Evolutionary conservation across 2,888 invertebrate species (phyloP), one percentile per base, ranked within the genome.

Genomic region (Eupithecia inturbata): DNA sequence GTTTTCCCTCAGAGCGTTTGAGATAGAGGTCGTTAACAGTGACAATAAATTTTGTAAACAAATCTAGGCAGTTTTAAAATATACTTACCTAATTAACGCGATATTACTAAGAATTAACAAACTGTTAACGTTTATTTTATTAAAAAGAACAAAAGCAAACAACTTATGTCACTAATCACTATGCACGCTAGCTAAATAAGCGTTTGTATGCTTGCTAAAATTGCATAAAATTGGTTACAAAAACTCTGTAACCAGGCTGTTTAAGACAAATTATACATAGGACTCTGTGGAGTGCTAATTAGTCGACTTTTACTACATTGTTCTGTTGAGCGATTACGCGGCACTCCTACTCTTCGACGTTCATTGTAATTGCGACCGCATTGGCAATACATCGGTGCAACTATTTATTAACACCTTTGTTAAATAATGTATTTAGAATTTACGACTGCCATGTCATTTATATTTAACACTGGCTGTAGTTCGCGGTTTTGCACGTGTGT

Each of bases 171-270:
- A 76, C 70, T 73, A 79, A 76, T 80, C 78, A 74, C 72, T 79
- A 79, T 79, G 72, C 76, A 81, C 81, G n/a, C 33, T 36, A 63
- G 28, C 28, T 19, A 31, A 28, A 83, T 81, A 76, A 78, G 77
- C 68, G 81, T 75, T 80, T 80, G 78, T 79, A 78, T 74, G 80
- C 73, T 82, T 80, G 80, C 71, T 81, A 81, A 81, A 85, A 83
- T 82, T 82, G 82, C 81, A 83, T 84, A 81, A 83, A 82, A 84
- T 83, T 82, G 80, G 80, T 82, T 79, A 79, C 80, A 83, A 81
- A 81, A 77, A 81, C 76, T 80, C 79, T 82, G 83, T 83, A 84
- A 80, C 80, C 81, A 81, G 79, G 78, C 81, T 84, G 82, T 82
- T 81, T 81, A 80, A 82, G 78, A 77, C 80, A 79, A 83, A 86